A percentile compares a stretch with the other conserved stretches of the same genome.
Conservation (phyloP, 2,113 vertebrate genomes). For the Apodemus speciosus region DNA sequence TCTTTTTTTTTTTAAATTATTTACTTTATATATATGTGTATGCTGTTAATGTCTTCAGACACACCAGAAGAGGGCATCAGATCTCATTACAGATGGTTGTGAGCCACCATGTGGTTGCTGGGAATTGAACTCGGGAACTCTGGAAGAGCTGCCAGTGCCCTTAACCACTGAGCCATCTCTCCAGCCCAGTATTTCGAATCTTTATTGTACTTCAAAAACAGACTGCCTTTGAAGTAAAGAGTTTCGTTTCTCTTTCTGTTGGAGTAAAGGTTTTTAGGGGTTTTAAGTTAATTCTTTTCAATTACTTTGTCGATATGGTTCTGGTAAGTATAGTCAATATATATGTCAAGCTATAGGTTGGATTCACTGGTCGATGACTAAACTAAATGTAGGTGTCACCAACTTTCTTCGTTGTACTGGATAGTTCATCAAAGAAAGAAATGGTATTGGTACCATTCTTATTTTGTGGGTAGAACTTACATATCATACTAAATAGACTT, state of each 20-base stretch:
- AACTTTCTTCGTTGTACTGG: neutral
- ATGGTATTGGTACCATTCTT: neutral
- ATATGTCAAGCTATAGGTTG: neutral
- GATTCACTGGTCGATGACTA: neutral
- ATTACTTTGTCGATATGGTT: neutral
- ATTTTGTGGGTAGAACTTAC: slow-evolving; percentile 29
- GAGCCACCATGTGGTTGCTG: too few species aligned
- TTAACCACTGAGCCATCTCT: too few species aligned
- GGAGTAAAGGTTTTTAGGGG: slow-evolving; percentile 24
- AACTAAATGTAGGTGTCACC: neutral
- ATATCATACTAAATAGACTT: neutral
- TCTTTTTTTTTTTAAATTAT: neutral
- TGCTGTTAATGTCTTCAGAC: too few species aligned
- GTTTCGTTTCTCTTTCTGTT: slow-evolving; percentile 51
- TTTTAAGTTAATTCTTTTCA: slow-evolving; percentile 34
- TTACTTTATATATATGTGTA: too few species aligned
- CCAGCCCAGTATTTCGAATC: neutral
- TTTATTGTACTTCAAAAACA: slow-evolving; percentile 27
- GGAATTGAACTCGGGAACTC: too few species aligned
- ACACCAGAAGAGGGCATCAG: too few species aligned
- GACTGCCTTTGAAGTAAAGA: slow-evolving; percentile 42
- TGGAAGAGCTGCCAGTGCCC: too few species aligned
- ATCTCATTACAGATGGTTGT: too few species aligned
- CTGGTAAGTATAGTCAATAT: slow-evolving; percentile 47
- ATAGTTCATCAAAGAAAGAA: slow-evolving; percentile 25